phyloP scores from a whole-genome alignment of 2,797 vertebrate genomes.

The Cichlasoma orientale region DNA sequence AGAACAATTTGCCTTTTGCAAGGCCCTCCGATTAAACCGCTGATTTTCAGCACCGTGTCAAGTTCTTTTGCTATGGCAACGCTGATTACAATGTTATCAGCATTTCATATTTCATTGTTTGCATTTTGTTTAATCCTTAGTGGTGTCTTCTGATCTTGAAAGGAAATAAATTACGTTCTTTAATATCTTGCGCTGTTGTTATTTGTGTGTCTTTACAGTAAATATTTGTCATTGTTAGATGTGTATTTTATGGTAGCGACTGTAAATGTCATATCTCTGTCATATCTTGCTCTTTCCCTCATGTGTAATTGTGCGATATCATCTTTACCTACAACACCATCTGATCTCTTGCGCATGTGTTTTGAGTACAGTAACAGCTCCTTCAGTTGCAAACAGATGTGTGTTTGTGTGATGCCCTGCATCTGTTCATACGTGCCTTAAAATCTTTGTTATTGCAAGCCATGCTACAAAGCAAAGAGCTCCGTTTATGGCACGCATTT shows the following conservation, averaged over 20 bases:
- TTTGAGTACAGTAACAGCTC: conserved; percentile 63
- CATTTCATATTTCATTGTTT: conserved; percentile 31
- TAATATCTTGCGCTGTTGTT: neutral
- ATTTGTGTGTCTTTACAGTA: neutral
- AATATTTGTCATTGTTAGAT: neutral
- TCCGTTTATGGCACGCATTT: conserved; percentile 77
- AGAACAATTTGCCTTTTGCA: conserved; percentile 75
- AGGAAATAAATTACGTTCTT: neutral
- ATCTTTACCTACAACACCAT: conserved; percentile 68
- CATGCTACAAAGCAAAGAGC: conserved; percentile 73
- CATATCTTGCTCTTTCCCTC: conserved; percentile 47
- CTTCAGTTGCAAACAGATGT: conserved; percentile 73
- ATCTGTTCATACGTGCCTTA: conserved; percentile 61
- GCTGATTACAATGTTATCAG: conserved; percentile 70
- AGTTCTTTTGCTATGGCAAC: conserved; percentile 73
- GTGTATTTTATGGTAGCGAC: conserved; percentile 11
- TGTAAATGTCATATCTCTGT: conserved; percentile 48
- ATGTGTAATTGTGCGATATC: conserved; percentile 63
- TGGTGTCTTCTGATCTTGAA: neutral
- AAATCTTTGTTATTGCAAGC: conserved; percentile 73
- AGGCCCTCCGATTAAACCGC: conserved; percentile 64
- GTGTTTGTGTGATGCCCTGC: conserved; percentile 64
- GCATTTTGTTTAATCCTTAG: neutral
- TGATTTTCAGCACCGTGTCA: conserved; percentile 73
- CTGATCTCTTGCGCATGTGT: conserved; percentile 65